Conservation (phyloP, 1,140 invertebrate species). For the Venturia canescens region DNA sequence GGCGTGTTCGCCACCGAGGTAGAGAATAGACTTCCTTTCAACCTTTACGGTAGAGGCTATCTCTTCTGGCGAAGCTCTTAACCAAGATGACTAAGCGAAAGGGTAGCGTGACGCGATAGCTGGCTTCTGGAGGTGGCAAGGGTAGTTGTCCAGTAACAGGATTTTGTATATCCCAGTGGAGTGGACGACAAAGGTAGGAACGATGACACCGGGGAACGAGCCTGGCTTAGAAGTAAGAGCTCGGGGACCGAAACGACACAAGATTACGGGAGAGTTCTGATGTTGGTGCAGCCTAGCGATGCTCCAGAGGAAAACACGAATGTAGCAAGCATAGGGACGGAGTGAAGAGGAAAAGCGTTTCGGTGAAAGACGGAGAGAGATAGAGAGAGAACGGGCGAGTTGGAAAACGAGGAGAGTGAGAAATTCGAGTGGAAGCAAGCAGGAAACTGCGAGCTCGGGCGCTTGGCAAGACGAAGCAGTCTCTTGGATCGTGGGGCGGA, state of each 20-base stretch:
- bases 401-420: background rate
- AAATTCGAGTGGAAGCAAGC: constrained; percentile 28
- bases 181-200: background rate
- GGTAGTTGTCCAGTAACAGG: background rate
- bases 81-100: background rate
- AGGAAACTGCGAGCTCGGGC: constrained; percentile 50
- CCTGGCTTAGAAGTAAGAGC: constrained; percentile 30
- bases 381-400: background rate
- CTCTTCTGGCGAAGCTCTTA: background rate
- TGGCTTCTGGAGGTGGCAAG: background rate
- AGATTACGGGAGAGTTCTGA: constrained; percentile 32
- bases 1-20: too few relatives aligned
- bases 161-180: constrained; percentile 1
- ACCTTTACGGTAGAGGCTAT: background rate
- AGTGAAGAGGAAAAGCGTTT: background rate
- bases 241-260: constrained; percentile 28
- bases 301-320: background rate
- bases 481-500: constrained; percentile 39
- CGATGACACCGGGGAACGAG: constrained; percentile 44
- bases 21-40: background rate
- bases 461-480: constrained; percentile 50
- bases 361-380: background rate
- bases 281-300: constrained; percentile 24
- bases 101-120: background rate
- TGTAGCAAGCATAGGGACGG: background rate